Evolutionary conservation across 2,888 invertebrate genomes (phyloP).

Genomic region (Aporophyla lueneburgensis): DNA sequence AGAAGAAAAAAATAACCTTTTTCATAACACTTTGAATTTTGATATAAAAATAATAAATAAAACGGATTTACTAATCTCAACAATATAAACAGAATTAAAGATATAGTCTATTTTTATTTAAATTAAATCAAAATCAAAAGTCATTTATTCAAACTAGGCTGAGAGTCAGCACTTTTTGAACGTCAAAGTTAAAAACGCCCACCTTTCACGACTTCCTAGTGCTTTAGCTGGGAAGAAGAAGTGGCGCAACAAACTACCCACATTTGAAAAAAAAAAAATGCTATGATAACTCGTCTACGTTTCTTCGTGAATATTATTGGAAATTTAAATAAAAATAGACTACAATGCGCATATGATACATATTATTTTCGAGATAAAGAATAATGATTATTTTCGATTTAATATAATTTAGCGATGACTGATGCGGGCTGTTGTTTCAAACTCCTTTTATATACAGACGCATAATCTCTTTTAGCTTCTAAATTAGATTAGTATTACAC

Average conservation of each 20-base stretch:
- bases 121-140: too few species aligned
- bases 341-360: not conserved
- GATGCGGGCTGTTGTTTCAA: conserved; percentile 55
- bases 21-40: conserved; percentile 28
- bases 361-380: not conserved
- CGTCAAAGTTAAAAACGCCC: too few species aligned
- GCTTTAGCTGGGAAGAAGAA: too few species aligned
- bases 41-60: conserved; percentile 19
- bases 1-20: conserved; percentile 21
- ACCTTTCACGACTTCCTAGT: too few species aligned
- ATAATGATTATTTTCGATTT: conserved; percentile 21
- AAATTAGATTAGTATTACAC: conserved; percentile 30
- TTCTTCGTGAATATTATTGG: not conserved
- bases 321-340: not conserved
- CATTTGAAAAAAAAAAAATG: not conserved
- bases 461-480: conserved; percentile 31
- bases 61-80: conserved; percentile 47
- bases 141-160: too few species aligned
- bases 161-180: too few species aligned
- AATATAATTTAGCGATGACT: conserved; percentile 43
- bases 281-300: not conserved
- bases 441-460: not conserved
- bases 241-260: too few species aligned
- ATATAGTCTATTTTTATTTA: conserved; percentile 2
- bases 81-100: conserved; percentile 18